Evolutionary conservation across 2,888 invertebrate genomes (phyloP).

Genomic region (Sphinx pinastri): DNA sequence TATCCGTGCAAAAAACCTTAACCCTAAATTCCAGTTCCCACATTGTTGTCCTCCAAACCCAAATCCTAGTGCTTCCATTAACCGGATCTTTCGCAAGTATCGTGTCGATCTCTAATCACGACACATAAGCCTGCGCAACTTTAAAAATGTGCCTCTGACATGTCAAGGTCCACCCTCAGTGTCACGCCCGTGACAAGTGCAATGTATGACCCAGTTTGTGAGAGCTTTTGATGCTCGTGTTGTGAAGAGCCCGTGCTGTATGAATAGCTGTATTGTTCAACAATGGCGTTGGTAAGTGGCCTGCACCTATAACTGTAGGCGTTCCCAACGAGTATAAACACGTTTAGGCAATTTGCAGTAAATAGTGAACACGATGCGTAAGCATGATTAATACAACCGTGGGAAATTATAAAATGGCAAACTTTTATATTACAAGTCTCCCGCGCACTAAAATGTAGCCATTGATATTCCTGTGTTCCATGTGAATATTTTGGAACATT

Average conservation of each 20-base stretch:
- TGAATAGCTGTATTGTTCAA: slow-evolving; percentile 12
- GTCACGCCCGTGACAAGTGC: slow-evolving; percentile 45
- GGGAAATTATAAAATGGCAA: too few relatives aligned
- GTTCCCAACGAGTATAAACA: not conserved
- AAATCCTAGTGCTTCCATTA: not conserved
- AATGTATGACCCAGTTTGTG: slow-evolving; percentile 30
- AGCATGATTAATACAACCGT: too few relatives aligned
- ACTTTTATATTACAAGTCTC: too few relatives aligned
- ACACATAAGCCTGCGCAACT: slow-evolving; percentile 35
- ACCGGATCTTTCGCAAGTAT: slow-evolving; percentile 52
- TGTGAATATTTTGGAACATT: too few relatives aligned
- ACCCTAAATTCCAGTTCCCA: slow-evolving; percentile 3
- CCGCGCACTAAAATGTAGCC: too few relatives aligned
- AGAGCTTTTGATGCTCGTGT: slow-evolving; percentile 27
- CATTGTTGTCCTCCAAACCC: not conserved
- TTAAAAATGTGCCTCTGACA: slow-evolving; percentile 52
- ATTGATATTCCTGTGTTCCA: too few relatives aligned
- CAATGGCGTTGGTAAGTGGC: not conserved
- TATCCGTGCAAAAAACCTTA: not conserved
- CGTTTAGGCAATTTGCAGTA: too few relatives aligned
- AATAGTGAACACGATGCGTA: too few relatives aligned
- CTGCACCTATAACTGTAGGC: not conserved
- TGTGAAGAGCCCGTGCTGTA: not conserved
- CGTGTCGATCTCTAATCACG: slow-evolving; percentile 67
- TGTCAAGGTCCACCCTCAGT: slow-evolving; percentile 45